Evolutionary conservation across 2,797 vertebrate genomes (phyloP).

Genomic region (Coccyzus lansbergi): DNA sequence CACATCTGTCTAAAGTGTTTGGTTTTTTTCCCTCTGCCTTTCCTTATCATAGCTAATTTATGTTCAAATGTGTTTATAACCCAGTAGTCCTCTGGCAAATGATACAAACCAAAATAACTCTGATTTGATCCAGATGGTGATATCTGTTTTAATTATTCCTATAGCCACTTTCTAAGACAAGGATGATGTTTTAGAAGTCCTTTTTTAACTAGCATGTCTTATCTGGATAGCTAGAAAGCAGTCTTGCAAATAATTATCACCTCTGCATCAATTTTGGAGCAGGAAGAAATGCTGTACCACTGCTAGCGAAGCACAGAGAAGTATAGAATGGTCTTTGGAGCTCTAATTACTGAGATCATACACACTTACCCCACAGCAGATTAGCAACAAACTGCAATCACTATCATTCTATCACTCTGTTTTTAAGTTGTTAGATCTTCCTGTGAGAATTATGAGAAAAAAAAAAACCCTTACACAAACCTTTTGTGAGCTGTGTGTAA

Average conservation of each 20-base stretch:
- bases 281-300: not conserved
- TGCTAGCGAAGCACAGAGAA: not conserved
- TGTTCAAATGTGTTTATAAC: not conserved
- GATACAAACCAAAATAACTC: not conserved
- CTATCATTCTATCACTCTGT: not conserved
- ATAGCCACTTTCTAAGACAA: not conserved
- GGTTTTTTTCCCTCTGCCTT: not conserved
- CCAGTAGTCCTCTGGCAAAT: not conserved
- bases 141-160: not conserved
- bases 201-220: not conserved
- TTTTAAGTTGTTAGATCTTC: not conserved
- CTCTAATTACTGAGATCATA: conserved; percentile 9
- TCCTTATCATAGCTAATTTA: not conserved
- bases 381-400: not conserved
- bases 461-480: not conserved
- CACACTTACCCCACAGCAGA: not conserved
- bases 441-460: not conserved
- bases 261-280: not conserved
- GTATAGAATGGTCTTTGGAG: not conserved
- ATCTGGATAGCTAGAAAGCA: not conserved
- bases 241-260: not conserved
- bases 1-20: not conserved
- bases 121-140: not conserved
- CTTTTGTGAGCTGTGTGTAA: not conserved
- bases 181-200: not conserved